Percentiles rank a stretch among this genome's conserved stretches.
These are phyloP conservation scores for Sander lucioperca DNA, from an alignment of 2,113 vertebrate genomes.

Conservation along the genomic window DNA sequence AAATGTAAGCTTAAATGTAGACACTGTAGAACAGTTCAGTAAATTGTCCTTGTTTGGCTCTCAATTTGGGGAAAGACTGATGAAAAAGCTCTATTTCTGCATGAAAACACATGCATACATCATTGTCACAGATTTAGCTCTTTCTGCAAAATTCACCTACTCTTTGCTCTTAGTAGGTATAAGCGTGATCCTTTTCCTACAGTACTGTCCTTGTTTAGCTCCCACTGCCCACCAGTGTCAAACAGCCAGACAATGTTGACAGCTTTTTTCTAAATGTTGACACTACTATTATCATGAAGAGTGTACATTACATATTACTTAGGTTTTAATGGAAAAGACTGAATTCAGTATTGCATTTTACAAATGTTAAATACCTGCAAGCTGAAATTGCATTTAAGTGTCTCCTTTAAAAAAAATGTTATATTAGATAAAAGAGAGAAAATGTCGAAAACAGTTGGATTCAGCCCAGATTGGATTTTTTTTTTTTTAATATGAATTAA, in stretches of 20 bases:
- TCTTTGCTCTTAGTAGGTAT: neutral
- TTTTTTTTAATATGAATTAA: too few relatives aligned
- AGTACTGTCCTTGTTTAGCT: neutral
- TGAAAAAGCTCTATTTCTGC: neutral
- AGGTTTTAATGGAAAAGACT: neutral
- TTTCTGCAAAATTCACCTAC: neutral
- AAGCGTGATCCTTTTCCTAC: neutral
- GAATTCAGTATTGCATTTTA: neutral
- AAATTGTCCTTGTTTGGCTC: neutral
- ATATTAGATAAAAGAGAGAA: neutral
- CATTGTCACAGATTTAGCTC: neutral
- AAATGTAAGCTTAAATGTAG: constrained; percentile 5
- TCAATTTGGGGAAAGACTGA: neutral
- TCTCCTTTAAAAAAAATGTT: neutral
- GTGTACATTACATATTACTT: neutral
- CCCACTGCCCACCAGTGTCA: neutral
- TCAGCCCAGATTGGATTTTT: neutral
- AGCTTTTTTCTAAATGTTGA: constrained; percentile 1
- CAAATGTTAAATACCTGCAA: neutral
- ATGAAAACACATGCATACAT: neutral
- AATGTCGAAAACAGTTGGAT: neutral
- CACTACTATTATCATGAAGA: neutral
- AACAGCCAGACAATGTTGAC: constrained; percentile 17
- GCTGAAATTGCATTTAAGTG: neutral
- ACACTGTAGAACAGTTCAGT: neutral